Conservation (phyloP, 2,113 vertebrate species). For the Puffinus mauretanicus region DNA sequence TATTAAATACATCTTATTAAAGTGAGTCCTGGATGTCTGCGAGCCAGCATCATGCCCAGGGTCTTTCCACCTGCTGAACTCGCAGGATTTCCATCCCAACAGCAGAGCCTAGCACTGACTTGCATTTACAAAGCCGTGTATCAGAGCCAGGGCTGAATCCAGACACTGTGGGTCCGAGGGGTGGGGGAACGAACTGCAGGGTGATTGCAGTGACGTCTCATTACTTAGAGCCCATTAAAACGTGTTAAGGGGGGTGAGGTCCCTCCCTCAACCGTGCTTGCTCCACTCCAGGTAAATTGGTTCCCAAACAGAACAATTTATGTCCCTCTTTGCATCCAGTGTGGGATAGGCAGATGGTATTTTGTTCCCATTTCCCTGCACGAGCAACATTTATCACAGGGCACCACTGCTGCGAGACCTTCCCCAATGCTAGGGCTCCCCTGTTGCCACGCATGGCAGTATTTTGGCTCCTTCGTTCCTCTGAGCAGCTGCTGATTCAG, state of each 20-base stretch:
- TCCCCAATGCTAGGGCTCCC: neutral
- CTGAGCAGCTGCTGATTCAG: neutral
- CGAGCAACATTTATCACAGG: neutral
- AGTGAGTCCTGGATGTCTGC: neutral
- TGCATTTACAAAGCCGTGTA: neutral
- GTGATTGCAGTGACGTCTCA: accelerated
- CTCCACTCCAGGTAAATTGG: neutral
- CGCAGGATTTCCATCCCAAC: neutral
- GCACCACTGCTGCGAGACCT: neutral
- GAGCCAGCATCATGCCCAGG: neutral
- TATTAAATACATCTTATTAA: slow-evolving; percentile 1
- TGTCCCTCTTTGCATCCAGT: neutral
- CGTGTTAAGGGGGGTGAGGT: accelerated
- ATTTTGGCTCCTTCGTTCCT: neutral
- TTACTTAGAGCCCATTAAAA: neutral
- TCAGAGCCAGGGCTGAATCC: neutral
- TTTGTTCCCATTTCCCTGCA: neutral
- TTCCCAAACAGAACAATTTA: neutral
- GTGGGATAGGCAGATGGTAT: neutral
- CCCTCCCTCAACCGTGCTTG: accelerated
- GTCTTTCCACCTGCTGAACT: neutral
- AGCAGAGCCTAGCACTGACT: neutral
- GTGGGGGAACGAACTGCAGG: neutral
- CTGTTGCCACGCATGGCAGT: neutral
- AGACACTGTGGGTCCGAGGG: accelerated